These are phyloP conservation scores for Athalia cordata DNA, from an alignment of 2,888 invertebrate species.

Conservation along the genomic window DNA sequence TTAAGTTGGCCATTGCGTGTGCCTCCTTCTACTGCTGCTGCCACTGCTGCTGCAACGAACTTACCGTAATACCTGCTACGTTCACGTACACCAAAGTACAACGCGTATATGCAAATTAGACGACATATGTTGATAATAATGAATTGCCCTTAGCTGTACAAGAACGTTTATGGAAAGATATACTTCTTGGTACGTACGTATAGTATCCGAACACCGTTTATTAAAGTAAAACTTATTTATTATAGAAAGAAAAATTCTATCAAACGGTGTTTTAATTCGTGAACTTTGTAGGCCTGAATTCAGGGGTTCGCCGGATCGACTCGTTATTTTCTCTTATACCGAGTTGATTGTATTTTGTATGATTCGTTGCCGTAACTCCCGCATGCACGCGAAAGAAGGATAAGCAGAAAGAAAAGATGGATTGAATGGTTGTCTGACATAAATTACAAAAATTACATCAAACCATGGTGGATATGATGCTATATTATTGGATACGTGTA, in stretches of 20 bases:
- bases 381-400: not conserved
- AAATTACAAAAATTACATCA: conserved; percentile 64
- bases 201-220: not conserved
- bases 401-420: not conserved
- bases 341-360: conserved; percentile 22
- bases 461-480: conserved; percentile 67
- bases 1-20: conserved; percentile 14
- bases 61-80: not conserved
- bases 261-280: too few species aligned
- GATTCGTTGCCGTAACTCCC: conserved; percentile 19
- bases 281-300: conserved; percentile 32
- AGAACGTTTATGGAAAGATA: conserved; percentile 6
- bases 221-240: too few species aligned
- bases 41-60: not conserved
- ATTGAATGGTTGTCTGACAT: conserved; percentile 49
- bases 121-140: conserved; percentile 45
- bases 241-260: too few species aligned
- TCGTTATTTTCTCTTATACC: not conserved
- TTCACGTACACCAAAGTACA: not conserved
- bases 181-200: conserved; percentile 1
- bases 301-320: conserved; percentile 20
- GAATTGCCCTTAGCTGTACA: conserved; percentile 41
- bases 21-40: not conserved
- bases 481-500: conserved; percentile 72
- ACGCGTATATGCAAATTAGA: conserved; percentile 40